Percentiles rank a stretch among this genome's conserved stretches.
phyloP scores from a whole-genome alignment of 2,888 invertebrate genomes.

The Idaea biselata region DNA sequence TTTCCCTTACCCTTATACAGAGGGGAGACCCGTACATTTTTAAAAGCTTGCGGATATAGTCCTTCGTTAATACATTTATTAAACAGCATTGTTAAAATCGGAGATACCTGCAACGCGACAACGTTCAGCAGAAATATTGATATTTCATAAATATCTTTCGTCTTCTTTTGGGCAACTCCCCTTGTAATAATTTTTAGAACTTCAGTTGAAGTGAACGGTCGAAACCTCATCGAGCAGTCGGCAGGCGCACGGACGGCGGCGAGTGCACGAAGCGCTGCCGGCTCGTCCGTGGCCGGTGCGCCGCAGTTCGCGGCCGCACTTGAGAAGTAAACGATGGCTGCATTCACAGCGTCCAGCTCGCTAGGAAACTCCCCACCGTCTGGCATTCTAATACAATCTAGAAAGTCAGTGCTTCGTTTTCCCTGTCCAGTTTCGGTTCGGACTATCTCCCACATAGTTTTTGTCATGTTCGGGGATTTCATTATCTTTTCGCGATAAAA shows the following conservation, averaged over 20 bases:
- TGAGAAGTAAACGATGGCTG: background rate
- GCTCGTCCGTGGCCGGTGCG: slow-evolving; percentile 2
- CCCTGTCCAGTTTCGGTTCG: slow-evolving; percentile 4
- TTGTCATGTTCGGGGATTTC: background rate
- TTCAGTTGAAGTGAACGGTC: no score
- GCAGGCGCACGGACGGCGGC: no score
- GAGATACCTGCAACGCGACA: no score
- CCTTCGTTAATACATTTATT: no score
- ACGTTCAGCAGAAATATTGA: no score
- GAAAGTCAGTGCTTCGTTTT: background rate
- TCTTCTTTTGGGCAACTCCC: no score
- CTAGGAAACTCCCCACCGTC: slow-evolving; percentile 3
- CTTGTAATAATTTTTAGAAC: no score
- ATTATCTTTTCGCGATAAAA: background rate
- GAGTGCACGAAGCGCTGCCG: background rate
- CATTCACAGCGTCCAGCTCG: background rate
- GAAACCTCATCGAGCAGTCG: background rate
- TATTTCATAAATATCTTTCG: no score
- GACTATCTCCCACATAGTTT: slow-evolving; percentile 1
- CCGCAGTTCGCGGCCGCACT: slow-evolving; percentile 1
- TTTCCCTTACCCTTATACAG: no score
- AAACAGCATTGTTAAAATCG: no score
- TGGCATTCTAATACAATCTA: background rate
- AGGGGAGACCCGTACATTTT: no score
- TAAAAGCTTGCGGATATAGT: no score